A percentile compares a stretch with the other conserved stretches of the same genome.
These are phyloP conservation scores for Pycnonotus jocosus DNA, from an alignment of 2,113 vertebrate species.

Conservation along the genomic window DNA sequence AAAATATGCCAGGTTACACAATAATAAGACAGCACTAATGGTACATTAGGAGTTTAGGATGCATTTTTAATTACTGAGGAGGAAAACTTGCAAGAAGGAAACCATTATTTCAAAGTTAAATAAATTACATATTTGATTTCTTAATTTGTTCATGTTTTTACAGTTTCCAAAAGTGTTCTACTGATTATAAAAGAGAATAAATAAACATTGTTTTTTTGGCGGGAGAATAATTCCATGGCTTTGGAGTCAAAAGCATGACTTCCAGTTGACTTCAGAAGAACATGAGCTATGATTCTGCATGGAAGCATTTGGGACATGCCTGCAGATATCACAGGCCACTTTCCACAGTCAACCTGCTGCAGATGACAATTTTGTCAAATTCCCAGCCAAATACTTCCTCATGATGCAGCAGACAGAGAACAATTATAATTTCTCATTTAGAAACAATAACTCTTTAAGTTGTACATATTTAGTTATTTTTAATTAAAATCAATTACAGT, in stretches of 20 bases:
- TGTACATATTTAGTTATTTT: neutral
- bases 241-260: neutral
- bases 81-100: neutral
- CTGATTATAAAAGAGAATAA: neutral
- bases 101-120: neutral
- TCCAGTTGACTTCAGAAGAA: neutral
- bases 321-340: neutral
- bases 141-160: neutral
- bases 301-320: neutral
- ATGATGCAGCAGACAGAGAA: neutral
- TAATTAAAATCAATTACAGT: conserved; percentile 11
- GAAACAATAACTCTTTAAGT: neutral
- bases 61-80: neutral
- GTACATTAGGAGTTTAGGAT: neutral
- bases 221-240: neutral
- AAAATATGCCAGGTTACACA: neutral
- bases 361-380: neutral
- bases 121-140: neutral
- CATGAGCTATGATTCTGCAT: neutral
- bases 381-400: neutral
- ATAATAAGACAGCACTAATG: neutral
- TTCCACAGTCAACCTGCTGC: neutral
- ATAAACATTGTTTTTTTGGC: neutral
- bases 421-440: neutral
- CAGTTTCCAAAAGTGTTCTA: neutral